Evolutionary conservation across 2,888 invertebrate genomes (phyloP).

Genomic region (Syritta pipiens): DNA sequence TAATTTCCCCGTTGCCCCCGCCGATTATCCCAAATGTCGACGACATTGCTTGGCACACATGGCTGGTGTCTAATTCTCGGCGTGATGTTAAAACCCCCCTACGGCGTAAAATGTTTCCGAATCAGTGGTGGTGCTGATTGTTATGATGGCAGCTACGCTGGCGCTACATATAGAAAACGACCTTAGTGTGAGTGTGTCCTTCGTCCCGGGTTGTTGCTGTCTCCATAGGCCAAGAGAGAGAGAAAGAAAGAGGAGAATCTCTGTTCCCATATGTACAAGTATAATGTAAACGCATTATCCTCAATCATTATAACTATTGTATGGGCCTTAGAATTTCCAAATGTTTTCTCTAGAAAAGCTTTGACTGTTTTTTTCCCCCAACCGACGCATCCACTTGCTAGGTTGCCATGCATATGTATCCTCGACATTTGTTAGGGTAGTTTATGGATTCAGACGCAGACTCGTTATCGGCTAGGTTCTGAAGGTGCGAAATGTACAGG

Average conservation of each 20-base stretch:
- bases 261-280: constrained; percentile 37
- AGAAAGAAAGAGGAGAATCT: constrained; percentile 42
- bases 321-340: constrained; percentile 49
- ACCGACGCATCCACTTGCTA: background rate
- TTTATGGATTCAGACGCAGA: constrained; percentile 36
- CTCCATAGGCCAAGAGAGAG: too few relatives aligned
- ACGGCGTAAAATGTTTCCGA: constrained; percentile 52
- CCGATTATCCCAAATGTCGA: too few relatives aligned
- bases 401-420: constrained; percentile 12
- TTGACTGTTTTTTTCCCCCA: background rate
- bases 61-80: constrained; percentile 61
- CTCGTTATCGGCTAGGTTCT: constrained; percentile 26
- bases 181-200: background rate
- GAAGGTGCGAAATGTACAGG: constrained; percentile 46
- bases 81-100: constrained; percentile 46
- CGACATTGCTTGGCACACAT: constrained; percentile 44
- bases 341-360: constrained; percentile 45
- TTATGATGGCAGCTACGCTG: constrained; percentile 44
- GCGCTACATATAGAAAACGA: too few relatives aligned
- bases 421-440: constrained; percentile 45
- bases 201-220: constrained; percentile 44
- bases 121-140: constrained; percentile 67
- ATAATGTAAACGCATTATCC: constrained; percentile 61
- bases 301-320: constrained; percentile 65
- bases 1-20: constrained; percentile 44